Evolutionary conservation across 2,888 invertebrate genomes (phyloP), one percentile per base, ranked within the genome.

Genomic region (Chrysina gloriosa): DNA sequence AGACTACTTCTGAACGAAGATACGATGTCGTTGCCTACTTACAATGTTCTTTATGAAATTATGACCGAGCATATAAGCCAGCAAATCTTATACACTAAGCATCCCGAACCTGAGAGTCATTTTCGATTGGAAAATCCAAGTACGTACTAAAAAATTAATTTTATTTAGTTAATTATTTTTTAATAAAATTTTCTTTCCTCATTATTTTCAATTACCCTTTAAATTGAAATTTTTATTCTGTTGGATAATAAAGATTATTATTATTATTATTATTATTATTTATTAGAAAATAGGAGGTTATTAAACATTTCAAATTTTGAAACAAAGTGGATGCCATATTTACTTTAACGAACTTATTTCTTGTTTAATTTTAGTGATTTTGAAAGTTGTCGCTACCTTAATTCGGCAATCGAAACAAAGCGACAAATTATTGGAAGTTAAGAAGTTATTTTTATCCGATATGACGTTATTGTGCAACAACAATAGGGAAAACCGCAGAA

Each of bases 1-100:
- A 89, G 98, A 73, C 88, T 99, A 76, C 86, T 96, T 76, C 85
- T 95, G 66, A 93, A 95, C 80, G 94, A 96, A 79, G 95, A 94
- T 80, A 93, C 92, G 6, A 88, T 99, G 65, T 92, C 97, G 58
- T 86, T 98, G 84, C 93, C 97, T 54, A 97, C 96, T 1, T 99
- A 99, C 88, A 98, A 98, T 86, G 97, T 96, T 72, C 90, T 99
- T 56, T 98, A 97, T 85, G 99, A 99, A 89, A 94, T 98, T 81
- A 91, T 99, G 88, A 97, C 97, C 2, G 98, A 99, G 84, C 95
- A 97, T 80, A 96, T 99, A 76, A 95, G 94, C 73, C 95, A 96
- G 81, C 96, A 97, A 84, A 95, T 97, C 76, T 87, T 95, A 58
- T 97, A 96, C 83, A 94, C 95, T 29, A 91, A 93, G 80, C 98